Evolutionary conservation across 2,113 vertebrate species (phyloP).

Genomic region (Ophthalmolycus amberensis): DNA sequence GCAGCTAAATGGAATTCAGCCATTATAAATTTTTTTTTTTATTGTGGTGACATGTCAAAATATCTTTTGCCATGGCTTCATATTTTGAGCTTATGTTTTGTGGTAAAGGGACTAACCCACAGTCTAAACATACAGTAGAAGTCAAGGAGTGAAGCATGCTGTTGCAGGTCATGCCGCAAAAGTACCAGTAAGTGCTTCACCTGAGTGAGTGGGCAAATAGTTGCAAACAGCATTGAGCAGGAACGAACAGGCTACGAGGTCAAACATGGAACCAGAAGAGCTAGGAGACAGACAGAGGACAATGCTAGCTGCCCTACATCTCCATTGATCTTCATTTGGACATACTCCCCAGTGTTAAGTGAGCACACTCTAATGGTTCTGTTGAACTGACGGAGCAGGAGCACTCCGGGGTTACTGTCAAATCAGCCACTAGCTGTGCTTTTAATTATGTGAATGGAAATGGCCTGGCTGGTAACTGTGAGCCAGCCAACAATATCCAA

Average conservation of each 20-base stretch:
- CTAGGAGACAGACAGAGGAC: neutral
- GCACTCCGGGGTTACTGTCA: constrained; percentile 3
- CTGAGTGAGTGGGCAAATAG: neutral
- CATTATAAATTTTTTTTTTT: neutral
- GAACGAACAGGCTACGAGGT: neutral
- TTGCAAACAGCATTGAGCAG: neutral
- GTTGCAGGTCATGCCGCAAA: neutral
- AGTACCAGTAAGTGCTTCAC: neutral
- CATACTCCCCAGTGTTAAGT: neutral
- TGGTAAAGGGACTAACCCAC: neutral
- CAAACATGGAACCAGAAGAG: neutral
- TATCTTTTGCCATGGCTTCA: neutral
- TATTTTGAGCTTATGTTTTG: neutral
- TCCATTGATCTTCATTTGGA: constrained; percentile 14
- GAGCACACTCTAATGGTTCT: neutral
- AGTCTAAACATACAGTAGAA: neutral
- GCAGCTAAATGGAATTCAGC: neutral
- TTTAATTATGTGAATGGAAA: constrained; percentile 4
- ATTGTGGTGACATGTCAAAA: neutral
- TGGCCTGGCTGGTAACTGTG: constrained; percentile 5
- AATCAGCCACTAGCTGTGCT: neutral
- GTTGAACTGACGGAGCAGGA: neutral
- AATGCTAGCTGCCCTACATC: constrained; percentile 4
- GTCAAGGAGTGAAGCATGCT: neutral
- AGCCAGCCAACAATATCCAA: constrained; percentile 2